A percentile compares a stretch with the other conserved stretches of the same genome.
Evolutionary conservation across 1,140 invertebrate genomes (phyloP).

Genomic region (Bombus waltoni): DNA sequence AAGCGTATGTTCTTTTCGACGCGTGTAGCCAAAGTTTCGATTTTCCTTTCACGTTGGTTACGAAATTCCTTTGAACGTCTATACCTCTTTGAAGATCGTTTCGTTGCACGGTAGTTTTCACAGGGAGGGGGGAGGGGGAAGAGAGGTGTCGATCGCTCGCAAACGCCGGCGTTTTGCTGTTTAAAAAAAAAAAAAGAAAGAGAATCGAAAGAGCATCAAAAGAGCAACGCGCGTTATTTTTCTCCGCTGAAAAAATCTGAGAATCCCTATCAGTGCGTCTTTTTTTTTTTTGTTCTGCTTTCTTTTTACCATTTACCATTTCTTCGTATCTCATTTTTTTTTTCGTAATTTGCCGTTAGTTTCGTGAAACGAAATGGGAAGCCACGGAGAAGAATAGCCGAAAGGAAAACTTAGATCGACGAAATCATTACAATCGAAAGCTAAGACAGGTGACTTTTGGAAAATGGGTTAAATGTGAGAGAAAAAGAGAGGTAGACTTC

Average conservation of each 20-base stretch:
- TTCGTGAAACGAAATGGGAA: neutral
- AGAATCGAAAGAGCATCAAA: neutral
- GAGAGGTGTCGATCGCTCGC: conserved; percentile 1
- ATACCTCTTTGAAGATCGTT: conserved; percentile 27
- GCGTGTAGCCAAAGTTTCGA: conserved; percentile 16
- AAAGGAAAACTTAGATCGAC: neutral
- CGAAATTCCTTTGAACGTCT: conserved; percentile 28
- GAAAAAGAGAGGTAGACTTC: neutral
- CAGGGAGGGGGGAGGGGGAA: neutral
- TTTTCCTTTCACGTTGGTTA: conserved; percentile 11
- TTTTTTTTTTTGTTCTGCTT: neutral
- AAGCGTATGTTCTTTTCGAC: neutral
- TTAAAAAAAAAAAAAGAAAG: neutral
- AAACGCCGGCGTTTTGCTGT: conserved; percentile 4
- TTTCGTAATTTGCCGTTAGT: neutral
- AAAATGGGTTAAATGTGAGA: conserved; percentile 8
- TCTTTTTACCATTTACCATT: neutral
- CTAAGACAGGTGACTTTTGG: neutral
- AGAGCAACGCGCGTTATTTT: neutral
- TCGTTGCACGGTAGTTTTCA: neutral
- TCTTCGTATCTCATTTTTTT: too few species aligned
- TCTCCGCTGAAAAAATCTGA: neutral
- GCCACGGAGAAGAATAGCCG: neutral
- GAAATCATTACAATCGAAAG: conserved; percentile 31
- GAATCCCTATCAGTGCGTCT: neutral